These are phyloP conservation scores for Thyatira batis DNA, from an alignment of 2,888 invertebrate genomes.

Conservation along the genomic window DNA sequence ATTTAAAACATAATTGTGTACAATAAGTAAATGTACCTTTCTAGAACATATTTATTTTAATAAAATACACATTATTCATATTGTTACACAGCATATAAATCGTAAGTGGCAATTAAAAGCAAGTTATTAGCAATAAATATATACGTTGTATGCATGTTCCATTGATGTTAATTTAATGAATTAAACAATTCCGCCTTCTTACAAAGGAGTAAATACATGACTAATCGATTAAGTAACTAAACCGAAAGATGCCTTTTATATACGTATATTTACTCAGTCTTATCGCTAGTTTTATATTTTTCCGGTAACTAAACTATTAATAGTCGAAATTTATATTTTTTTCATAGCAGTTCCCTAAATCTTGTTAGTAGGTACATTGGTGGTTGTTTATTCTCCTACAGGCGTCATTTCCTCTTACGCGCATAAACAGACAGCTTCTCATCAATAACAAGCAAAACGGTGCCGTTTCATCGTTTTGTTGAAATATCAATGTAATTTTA, in stretches of 20 bases:
- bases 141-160: slow-evolving; percentile 4
- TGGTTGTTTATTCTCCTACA: not conserved
- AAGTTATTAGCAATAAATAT: not conserved
- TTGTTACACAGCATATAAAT: not conserved
- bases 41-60: slow-evolving; percentile 1
- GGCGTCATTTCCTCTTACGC: slow-evolving; percentile 7
- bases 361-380: not conserved
- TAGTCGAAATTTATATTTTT: not conserved
- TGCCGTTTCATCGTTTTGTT: slow-evolving; percentile 30
- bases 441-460: slow-evolving; percentile 27
- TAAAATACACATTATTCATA: not conserved
- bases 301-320: not conserved
- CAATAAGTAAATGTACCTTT: too few species aligned
- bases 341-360: not conserved
- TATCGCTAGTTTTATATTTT: not conserved
- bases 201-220: not conserved
- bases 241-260: not conserved
- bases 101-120: not conserved
- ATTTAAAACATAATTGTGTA: too few species aligned
- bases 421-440: slow-evolving; percentile 12
- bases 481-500: slow-evolving; percentile 32
- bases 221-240: not conserved
- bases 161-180: slow-evolving; percentile 28
- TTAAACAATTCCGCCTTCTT: slow-evolving; percentile 23
- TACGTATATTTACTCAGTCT: not conserved